Conservation (phyloP, 1,140 invertebrate species). For the Drosophila burlai region DNA sequence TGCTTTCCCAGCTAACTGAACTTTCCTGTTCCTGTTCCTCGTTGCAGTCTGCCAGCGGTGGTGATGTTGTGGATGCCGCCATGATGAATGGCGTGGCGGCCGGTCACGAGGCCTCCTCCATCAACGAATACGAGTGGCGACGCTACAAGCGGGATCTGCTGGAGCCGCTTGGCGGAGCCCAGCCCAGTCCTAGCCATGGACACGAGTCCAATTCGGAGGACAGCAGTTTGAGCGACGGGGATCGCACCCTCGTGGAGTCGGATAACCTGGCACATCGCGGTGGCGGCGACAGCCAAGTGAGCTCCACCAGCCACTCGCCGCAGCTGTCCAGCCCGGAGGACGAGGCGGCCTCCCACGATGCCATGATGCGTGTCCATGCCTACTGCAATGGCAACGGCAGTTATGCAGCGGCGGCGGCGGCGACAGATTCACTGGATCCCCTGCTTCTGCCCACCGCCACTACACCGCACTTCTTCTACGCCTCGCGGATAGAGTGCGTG, state of each 20-base stretch:
- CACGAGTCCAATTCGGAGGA: conserved; percentile 91
- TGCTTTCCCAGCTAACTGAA: no score
- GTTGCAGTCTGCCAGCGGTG: conserved; percentile 37
- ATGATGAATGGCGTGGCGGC: conserved; percentile 68
- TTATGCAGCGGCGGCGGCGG: conserved; percentile 57
- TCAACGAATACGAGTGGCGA: conserved; percentile 65
- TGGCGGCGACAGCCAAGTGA: conserved; percentile 84
- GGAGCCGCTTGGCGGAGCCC: conserved; percentile 36
- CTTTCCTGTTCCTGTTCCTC: not conserved
- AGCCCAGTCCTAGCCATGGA: conserved; percentile 63
- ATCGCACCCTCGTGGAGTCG: conserved; percentile 88
- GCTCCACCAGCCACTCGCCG: conserved; percentile 85
- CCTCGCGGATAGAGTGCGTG: conserved; percentile 68
- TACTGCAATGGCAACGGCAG: conserved; percentile 76
- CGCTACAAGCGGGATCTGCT: conserved; percentile 63
- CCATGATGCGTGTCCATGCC: conserved; percentile 75
- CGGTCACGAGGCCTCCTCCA: conserved; percentile 21
- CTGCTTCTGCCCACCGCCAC: conserved; percentile 32
- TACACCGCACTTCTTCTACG: conserved; percentile 63
- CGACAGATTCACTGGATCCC: conserved; percentile 55
- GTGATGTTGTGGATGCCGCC: conserved; percentile 79
- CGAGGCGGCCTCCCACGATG: conserved; percentile 73
- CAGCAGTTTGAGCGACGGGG: conserved; percentile 91
- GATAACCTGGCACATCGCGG: conserved; percentile 86
- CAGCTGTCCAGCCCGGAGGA: conserved; percentile 83